A percentile compares a stretch with the other conserved stretches of the same genome.
Conservation (phyloP, 2,888 invertebrate genomes). For the Ormyrus labotus region DNA sequence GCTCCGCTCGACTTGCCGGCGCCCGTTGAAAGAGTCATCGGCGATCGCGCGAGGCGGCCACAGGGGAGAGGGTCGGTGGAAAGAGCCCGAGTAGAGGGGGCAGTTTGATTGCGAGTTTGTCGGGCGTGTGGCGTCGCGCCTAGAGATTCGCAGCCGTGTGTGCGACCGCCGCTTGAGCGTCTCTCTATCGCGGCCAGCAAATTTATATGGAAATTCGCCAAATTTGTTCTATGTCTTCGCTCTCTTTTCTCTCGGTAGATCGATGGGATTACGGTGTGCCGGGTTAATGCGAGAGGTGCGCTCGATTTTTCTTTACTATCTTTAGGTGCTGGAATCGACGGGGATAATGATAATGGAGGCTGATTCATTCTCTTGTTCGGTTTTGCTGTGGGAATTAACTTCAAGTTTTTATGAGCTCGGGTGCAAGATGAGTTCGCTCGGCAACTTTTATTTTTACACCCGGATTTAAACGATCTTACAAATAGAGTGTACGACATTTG, state of each 20-base stretch:
- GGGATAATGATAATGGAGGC: too few species aligned
- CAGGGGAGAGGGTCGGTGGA: not conserved
- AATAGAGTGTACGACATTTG: too few species aligned
- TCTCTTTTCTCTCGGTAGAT: slow-evolving; percentile 26
- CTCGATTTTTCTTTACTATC: too few species aligned
- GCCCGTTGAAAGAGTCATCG: not conserved
- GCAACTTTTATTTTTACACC: too few species aligned
- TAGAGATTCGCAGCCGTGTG: slow-evolving; percentile 23
- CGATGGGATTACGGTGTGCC: not conserved
- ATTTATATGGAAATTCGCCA: slow-evolving; percentile 75
- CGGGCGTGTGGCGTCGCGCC: slow-evolving; percentile 52
- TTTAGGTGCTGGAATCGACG: too few species aligned
- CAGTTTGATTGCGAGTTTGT: slow-evolving; percentile 58
- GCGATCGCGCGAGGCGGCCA: not conserved
- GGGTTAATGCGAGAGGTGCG: too few species aligned
- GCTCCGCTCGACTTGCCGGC: too few species aligned
- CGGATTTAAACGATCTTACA: too few species aligned
- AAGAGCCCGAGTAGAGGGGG: not conserved
- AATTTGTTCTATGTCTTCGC: slow-evolving; percentile 69
- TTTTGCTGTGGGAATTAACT: too few species aligned
- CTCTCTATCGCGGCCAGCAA: slow-evolving; percentile 66
- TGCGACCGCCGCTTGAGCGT: slow-evolving; percentile 56
- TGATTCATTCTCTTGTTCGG: too few species aligned
- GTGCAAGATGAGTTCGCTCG: too few species aligned
- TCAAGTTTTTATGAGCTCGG: too few species aligned